These are phyloP conservation scores for Psittacula derbiana DNA, from an alignment of 2,797 vertebrate genomes.

Conservation along the genomic window DNA sequence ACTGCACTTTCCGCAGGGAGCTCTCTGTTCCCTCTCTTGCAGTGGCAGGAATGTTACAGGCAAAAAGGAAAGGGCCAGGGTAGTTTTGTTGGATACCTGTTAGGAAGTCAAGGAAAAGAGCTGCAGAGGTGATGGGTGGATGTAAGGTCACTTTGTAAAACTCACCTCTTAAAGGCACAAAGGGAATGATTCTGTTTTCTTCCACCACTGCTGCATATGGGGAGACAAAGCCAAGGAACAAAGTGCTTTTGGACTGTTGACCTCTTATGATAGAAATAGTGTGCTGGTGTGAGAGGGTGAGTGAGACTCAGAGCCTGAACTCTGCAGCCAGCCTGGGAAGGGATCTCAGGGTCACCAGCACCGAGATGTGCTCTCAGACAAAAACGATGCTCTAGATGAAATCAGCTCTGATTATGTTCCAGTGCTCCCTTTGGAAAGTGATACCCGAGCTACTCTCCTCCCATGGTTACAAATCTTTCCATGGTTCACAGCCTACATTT, in stretches of 20 bases:
- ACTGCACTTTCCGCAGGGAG: rapidly evolving
- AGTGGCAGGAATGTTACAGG: background rate
- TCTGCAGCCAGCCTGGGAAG: rapidly evolving
- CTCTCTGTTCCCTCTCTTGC: background rate
- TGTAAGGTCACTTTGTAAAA: background rate
- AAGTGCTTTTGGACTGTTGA: background rate
- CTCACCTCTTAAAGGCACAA: background rate
- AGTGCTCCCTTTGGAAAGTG: background rate
- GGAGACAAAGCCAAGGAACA: background rate
- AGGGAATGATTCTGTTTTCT: background rate
- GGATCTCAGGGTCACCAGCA: rapidly evolving
- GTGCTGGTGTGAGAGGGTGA: background rate
- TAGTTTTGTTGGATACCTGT: background rate
- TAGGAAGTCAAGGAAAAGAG: background rate
- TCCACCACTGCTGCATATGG: background rate
- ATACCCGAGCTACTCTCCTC: background rate
- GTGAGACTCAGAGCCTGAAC: rapidly evolving
- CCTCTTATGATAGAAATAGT: background rate
- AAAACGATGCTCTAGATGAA: background rate
- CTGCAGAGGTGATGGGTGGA: background rate
- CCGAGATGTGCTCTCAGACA: background rate
- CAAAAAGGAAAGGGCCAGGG: background rate
- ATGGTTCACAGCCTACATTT: constrained; percentile 31
- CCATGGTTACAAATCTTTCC: background rate
- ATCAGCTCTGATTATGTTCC: background rate